Conservation (phyloP, 2,797 vertebrate genomes). For the Tachyglossus aculeatus region DNA sequence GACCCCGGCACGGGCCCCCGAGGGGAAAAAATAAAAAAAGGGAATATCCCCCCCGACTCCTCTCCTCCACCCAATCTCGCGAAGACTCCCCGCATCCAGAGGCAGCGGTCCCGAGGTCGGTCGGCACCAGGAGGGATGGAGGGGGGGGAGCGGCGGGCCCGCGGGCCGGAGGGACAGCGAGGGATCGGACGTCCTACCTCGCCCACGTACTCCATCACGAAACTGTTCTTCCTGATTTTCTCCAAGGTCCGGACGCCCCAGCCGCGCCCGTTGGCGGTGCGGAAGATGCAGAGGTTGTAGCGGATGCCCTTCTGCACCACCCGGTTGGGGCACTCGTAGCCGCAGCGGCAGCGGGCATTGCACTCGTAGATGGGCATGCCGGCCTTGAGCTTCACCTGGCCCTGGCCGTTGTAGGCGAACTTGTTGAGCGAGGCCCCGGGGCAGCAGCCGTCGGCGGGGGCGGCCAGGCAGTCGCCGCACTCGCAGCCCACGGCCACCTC, state of each 20-base stretch:
- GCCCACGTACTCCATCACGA: conserved; percentile 94
- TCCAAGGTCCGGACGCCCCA: conserved; percentile 89
- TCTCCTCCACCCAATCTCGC: no score
- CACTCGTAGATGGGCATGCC: conserved; percentile 92
- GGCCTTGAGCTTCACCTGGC: conserved; percentile 81
- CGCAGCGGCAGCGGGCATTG: conserved; percentile 85
- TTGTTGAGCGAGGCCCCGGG: conserved; percentile 83
- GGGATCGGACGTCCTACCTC: conserved; percentile 77
- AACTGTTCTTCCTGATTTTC: conserved; percentile 87
- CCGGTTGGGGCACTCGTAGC: conserved; percentile 84
- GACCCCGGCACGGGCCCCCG: not conserved
- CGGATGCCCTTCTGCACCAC: conserved; percentile 91
- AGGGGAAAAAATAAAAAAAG: not conserved
- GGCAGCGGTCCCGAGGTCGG: no score
- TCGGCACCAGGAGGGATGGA: no score
- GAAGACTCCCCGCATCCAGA: no score
- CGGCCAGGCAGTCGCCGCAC: conserved; percentile 82
- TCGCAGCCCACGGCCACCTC: conserved; percentile 86
- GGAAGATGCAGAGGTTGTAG: conserved; percentile 91
- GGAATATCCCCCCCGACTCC: not conserved
- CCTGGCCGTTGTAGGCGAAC: conserved; percentile 85
- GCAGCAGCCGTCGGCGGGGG: conserved; percentile 83
- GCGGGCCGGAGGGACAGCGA: not conserved
- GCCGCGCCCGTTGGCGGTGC: conserved; percentile 85
- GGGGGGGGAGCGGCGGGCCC: not conserved